Evolutionary conservation across 2,797 vertebrate species (phyloP), one percentile per base, ranked within the genome.

Genomic region (Aulostomus chinensis): DNA sequence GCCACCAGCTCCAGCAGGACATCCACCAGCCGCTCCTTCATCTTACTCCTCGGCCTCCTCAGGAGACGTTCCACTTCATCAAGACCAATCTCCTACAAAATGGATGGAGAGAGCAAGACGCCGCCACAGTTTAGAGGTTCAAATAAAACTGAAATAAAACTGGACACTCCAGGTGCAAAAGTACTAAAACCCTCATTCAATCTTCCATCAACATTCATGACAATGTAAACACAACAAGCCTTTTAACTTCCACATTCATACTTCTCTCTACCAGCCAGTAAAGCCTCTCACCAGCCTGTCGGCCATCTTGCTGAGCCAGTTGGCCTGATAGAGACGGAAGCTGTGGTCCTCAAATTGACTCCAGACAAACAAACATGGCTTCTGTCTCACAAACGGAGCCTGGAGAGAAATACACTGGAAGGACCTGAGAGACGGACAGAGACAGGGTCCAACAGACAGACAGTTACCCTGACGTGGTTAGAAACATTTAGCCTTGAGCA

Each of bases 321-420:
- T 98, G 48, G 90, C 91, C 80, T 92, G 92, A 73, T 86, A 87
- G 28, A 96, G 86, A 30, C 94, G 92, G 87, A 95, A 96, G n/a
- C 85, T 84, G 58, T 98, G 93, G 73, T 98, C 93, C 69, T 98
- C 94, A 87, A 93, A 97, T 76, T 86, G 85, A 80, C 88, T 93
- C 95, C 95, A 94, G 22, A 97, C 64, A 0, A 78, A 90, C 31
- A 94, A 46, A 0, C 95, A 98, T 0, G 94, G 95, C 46, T 97
- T 98, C 26, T 78, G 82, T 56, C 40, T 77, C 4, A 35, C 20
- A 2, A 51, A 41, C 2, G 65, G 81, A 0, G 90, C 88, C 3
- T 30, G 73, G 33, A 96, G 85, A 5, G 91, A 89, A 67, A 98
- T 72, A 78, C 91, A 98, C 60, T 89, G 83, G 75, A 92, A 97